A percentile compares a stretch with the other conserved stretches of the same genome.
Evolutionary conservation across 1,140 invertebrate genomes (phyloP).

Genomic region (Brachionus calyciflorus): DNA sequence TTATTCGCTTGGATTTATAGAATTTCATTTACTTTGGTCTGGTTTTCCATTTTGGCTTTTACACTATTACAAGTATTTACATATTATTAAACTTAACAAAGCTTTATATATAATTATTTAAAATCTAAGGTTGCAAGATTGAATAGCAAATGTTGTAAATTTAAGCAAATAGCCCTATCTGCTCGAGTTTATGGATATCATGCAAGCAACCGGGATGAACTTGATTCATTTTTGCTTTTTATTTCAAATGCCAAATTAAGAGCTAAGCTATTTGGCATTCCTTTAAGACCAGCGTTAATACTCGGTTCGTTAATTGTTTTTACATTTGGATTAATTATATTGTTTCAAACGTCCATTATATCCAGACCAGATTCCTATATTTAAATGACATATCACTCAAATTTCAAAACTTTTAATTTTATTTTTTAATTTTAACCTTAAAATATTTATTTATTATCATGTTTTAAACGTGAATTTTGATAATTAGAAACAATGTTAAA

Average conservation of each 20-base stretch:
- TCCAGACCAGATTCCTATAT: slow-evolving; percentile 38
- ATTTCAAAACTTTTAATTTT: too few species aligned
- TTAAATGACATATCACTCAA: slow-evolving; percentile 2
- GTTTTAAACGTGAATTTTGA: too few species aligned
- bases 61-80: slow-evolving; percentile 55
- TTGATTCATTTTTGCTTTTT: slow-evolving; percentile 60
- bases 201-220: slow-evolving; percentile 53
- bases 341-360: slow-evolving; percentile 52
- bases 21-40: slow-evolving; percentile 54
- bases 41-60: slow-evolving; percentile 53
- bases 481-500: too few species aligned
- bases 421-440: too few species aligned
- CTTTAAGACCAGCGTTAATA: slow-evolving; percentile 55
- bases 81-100: neutral
- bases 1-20: slow-evolving; percentile 55
- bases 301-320: slow-evolving; percentile 52
- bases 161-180: slow-evolving; percentile 58
- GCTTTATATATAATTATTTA: slow-evolving; percentile 40
- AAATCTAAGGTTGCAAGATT: slow-evolving; percentile 60
- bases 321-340: slow-evolving; percentile 53
- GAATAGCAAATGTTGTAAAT: slow-evolving; percentile 55
- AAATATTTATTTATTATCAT: too few species aligned
- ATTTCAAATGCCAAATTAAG: slow-evolving; percentile 53
- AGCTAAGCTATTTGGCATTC: slow-evolving; percentile 59
- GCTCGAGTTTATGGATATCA: slow-evolving; percentile 61